phyloP scores from a whole-genome alignment of 2,797 vertebrate species.

The Tenualosa thibaudeaui region DNA sequence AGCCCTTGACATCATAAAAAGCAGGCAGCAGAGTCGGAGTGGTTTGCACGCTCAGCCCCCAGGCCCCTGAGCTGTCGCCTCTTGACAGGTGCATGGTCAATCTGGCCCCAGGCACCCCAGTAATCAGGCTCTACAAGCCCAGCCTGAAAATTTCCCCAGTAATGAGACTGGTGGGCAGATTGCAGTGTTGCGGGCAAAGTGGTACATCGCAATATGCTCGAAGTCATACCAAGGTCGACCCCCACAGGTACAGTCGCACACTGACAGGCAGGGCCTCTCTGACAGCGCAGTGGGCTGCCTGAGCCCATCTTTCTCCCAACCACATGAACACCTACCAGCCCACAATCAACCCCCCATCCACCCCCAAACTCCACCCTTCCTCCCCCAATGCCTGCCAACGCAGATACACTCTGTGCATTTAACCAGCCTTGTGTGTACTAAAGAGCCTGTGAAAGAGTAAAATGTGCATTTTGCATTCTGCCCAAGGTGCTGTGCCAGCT shows the following conservation, averaged over 20 bases:
- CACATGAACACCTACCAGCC: background rate
- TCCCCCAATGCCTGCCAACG: background rate
- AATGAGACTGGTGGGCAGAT: slow-evolving; percentile 23
- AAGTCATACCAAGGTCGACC: slow-evolving; percentile 24
- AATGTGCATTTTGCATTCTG: background rate
- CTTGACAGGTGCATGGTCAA: slow-evolving; percentile 47
- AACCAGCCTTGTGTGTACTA: background rate
- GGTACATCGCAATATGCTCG: slow-evolving; percentile 35
- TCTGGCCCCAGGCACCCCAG: slow-evolving; percentile 49
- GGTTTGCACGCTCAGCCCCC: background rate
- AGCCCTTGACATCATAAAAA: background rate
- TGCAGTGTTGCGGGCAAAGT: background rate
- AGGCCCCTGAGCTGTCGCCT: slow-evolving; percentile 30
- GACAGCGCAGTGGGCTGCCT: background rate
- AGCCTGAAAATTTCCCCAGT: slow-evolving; percentile 57
- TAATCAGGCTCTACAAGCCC: slow-evolving; percentile 45
- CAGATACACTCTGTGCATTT: slow-evolving; percentile 1
- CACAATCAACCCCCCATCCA: background rate
- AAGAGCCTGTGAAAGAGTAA: background rate
- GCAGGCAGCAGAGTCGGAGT: background rate
- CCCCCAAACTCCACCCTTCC: background rate
- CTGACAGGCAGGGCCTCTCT: background rate
- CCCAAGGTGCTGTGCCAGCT: background rate
- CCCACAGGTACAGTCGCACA: background rate
- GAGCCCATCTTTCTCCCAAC: background rate